Percentiles rank a stretch among this genome's conserved stretches.
phyloP scores from a whole-genome alignment of 2,113 vertebrate genomes.

The Podiceps cristatus region DNA sequence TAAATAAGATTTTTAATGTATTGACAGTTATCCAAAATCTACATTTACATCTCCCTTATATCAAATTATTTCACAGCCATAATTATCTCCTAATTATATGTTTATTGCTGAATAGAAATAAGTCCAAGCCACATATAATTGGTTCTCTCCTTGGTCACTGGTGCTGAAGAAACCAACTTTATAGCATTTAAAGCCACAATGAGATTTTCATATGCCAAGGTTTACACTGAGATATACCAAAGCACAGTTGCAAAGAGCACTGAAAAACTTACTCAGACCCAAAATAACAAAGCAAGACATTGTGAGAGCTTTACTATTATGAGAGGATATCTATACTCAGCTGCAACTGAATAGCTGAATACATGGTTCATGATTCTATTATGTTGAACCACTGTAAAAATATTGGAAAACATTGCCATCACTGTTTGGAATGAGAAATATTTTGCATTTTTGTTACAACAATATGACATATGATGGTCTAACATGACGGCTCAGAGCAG shows the following conservation, averaged over 20 bases:
- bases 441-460: background rate
- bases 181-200: background rate
- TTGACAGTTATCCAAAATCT: background rate
- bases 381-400: background rate
- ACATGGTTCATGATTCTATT: background rate
- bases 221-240: background rate
- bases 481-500: background rate
- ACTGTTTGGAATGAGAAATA: background rate
- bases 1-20: background rate
- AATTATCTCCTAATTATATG: conserved; percentile 15
- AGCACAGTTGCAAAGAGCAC: background rate
- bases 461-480: background rate
- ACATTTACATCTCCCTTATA: background rate
- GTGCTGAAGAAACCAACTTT: conserved; percentile 1
- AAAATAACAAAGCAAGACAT: background rate
- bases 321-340: background rate
- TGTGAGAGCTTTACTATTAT: background rate
- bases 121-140: background rate
- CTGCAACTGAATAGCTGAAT: background rate
- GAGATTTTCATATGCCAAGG: background rate
- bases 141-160: background rate
- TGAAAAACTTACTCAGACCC: background rate
- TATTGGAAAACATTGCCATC: background rate
- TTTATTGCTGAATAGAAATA: conserved; percentile 1
- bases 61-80: background rate